Evolutionary conservation across 2,797 vertebrate genomes (phyloP), one percentile per base, ranked within the genome.

Genomic region (Masticophis lateralis): DNA sequence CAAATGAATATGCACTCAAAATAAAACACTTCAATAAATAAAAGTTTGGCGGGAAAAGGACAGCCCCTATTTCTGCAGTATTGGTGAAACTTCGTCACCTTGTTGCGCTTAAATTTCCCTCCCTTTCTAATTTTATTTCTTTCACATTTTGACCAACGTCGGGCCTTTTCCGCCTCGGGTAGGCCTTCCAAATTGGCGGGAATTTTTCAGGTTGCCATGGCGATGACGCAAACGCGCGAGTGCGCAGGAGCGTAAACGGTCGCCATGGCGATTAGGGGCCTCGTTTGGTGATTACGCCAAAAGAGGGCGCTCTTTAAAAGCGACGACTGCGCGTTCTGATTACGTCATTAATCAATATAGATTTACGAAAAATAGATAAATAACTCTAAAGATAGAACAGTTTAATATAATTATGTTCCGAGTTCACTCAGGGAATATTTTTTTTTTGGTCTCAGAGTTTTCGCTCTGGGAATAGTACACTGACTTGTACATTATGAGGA

Each of bases 341-440:
- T 43, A 43, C 74, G 8, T 79, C 18, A 43, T 1, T 0, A 0
- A 11, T 0, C 9, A 22, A 0, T 9, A 1, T 25, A 83, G 74
- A 83, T 12, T 25, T 83, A 47, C 37, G 32, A 56, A 56, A 56
- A 14, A 37, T 16, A 56, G 7, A 51, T 51, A 51, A 6, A 51
- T 47, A 47, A 47, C 4, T 47, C 47, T 5, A 1, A 11, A 11
- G 66, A 18, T 32, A 32, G 27, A 7, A 32, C 2, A 37, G 6
- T 37, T 74, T 20, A 1, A 1, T 18, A 9, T 37, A 43, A 22
- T 22, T 0, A 83, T 0, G 0, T 47, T 47, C 37, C 10, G 37
- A 83, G 43, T 4, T 25, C 43, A 25, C 1, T 2, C 20, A 12
- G 0, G 1, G 37, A 11, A 47, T 18, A 11, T 5, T 83, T n/a